These are phyloP conservation scores for Nemopilema nomurai DNA, from an alignment of 30 jellyfish, hydroid and myxozoan genomes.

Conservation along the genomic window DNA sequence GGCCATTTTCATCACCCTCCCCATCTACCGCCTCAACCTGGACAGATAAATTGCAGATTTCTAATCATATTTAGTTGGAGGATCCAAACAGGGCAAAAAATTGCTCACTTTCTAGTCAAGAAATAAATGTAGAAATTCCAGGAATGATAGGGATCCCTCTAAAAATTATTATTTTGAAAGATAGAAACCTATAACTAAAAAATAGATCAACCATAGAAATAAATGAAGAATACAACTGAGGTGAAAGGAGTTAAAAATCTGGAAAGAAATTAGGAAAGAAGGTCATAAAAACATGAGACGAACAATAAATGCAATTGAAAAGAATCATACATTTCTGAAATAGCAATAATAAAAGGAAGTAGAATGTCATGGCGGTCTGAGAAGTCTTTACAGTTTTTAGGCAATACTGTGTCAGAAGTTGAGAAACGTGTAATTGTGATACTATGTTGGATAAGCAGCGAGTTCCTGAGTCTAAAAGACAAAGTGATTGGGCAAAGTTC, in stretches of 20 bases:
- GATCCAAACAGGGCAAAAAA: background rate
- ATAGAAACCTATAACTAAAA: too few species aligned
- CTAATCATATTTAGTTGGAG: background rate
- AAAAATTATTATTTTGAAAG: background rate
- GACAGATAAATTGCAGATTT: background rate
- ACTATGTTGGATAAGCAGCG: too few species aligned
- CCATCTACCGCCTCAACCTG: slow-evolving; percentile 64
- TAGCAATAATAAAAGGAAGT: background rate
- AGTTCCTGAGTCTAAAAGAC: too few species aligned
- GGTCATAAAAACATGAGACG: background rate
- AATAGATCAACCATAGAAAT: too few species aligned
- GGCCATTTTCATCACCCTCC: slow-evolving; percentile 18
- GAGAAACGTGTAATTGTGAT: too few species aligned
- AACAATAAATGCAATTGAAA: background rate
- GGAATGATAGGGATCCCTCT: background rate
- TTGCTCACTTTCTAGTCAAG: background rate
- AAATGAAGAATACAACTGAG: too few species aligned
- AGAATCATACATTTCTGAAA: background rate
- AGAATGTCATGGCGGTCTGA: background rate
- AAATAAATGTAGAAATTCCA: background rate
- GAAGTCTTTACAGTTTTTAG: too few species aligned
- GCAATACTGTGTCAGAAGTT: too few species aligned
- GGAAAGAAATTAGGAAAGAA: too few species aligned
- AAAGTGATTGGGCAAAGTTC: too few species aligned
- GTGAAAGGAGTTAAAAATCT: too few species aligned